Evolutionary conservation across 2,888 invertebrate genomes (phyloP).

Genomic region (Sinelater perroti): DNA sequence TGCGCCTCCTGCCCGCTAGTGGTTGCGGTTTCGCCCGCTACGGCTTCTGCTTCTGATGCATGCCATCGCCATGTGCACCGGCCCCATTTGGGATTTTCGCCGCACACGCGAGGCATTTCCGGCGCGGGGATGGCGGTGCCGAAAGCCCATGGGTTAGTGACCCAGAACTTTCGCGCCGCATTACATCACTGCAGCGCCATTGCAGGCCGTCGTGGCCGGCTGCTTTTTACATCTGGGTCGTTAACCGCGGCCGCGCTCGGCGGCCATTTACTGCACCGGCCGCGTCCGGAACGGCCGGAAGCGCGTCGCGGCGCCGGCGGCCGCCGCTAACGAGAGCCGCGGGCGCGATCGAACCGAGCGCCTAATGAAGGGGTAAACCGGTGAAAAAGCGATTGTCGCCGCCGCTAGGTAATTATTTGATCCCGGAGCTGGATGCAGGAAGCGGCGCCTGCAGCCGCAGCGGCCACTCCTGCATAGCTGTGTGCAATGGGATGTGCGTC

Average conservation of each 20-base stretch:
- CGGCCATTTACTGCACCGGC: conserved; percentile 35
- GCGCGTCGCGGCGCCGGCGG: too few species aligned
- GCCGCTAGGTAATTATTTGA: conserved; percentile 24
- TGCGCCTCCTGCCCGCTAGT: too few species aligned
- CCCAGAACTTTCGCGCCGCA: conserved; percentile 36
- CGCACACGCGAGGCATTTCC: too few species aligned
- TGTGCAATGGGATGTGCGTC: too few species aligned
- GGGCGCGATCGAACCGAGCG: conserved; percentile 11
- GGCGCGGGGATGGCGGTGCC: too few species aligned
- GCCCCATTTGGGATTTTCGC: too few species aligned
- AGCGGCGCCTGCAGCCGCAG: too few species aligned
- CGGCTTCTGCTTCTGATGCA: too few species aligned
- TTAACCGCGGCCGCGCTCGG: conserved; percentile 27
- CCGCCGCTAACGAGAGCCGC: too few species aligned
- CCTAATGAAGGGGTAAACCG: conserved; percentile 20
- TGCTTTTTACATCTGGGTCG: conserved; percentile 34
- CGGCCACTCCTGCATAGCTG: conserved; percentile 12
- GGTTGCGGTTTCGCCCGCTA: too few species aligned
- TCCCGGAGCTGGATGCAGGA: conserved; percentile 15
- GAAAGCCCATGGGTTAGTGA: conserved; percentile 32
- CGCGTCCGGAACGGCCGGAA: too few species aligned
- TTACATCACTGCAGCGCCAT: conserved; percentile 32
- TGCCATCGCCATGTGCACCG: too few species aligned
- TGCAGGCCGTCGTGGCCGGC: conserved; percentile 27
- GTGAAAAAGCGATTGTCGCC: conserved; percentile 14